phyloP scores from a whole-genome alignment of 2,113 vertebrate genomes.

The Excalfactoria chinensis region DNA sequence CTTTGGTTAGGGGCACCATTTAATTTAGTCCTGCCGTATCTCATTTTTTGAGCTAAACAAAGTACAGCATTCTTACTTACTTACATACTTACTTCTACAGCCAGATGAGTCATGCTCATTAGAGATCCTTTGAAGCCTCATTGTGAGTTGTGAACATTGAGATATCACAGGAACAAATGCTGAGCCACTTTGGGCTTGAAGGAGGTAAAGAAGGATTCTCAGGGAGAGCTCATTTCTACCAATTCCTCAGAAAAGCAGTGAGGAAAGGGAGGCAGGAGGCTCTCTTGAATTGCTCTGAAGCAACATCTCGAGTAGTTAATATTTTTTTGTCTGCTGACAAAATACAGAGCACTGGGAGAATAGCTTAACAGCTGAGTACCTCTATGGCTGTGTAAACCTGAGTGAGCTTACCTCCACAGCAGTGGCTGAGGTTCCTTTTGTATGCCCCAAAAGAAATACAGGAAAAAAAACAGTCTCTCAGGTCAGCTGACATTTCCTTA shows the following conservation, averaged over 20 bases:
- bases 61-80: not conserved
- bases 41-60: not conserved
- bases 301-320: not conserved
- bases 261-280: not conserved
- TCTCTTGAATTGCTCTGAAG: not conserved
- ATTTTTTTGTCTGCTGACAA: not conserved
- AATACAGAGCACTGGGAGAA: not conserved
- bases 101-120: not conserved
- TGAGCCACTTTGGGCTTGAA: not conserved
- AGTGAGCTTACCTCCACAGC: not conserved
- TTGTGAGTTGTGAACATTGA: not conserved
- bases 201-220: not conserved
- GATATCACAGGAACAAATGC: not conserved
- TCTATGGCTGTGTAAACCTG: not conserved
- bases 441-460: not conserved
- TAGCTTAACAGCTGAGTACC: not conserved
- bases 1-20: not conserved
- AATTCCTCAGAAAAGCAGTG: not conserved
- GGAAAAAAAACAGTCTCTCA: not conserved
- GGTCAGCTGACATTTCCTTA: not conserved
- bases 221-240: fast-evolving
- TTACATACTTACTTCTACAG: not conserved
- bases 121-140: not conserved
- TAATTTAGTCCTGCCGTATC: not conserved
- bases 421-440: not conserved